A percentile compares a stretch with the other conserved stretches of the same genome.
Evolutionary conservation across 2,797 vertebrate species (phyloP).

Genomic region (Scarus forsteni): DNA sequence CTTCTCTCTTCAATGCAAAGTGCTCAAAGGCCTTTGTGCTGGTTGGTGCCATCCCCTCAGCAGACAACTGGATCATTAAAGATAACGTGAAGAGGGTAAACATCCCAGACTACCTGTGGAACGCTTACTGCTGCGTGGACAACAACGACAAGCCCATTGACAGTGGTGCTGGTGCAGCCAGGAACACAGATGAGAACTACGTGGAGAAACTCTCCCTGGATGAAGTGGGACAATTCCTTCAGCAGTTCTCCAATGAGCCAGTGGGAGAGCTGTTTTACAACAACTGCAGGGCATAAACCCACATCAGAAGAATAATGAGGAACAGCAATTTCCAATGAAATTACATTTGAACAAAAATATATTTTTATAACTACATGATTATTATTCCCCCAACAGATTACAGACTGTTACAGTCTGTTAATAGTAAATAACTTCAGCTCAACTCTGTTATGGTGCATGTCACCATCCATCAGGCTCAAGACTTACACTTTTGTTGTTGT

Average conservation of each 20-base stretch:
- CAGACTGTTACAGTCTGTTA: no score
- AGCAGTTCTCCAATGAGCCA: conserved; percentile 72
- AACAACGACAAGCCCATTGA: conserved; percentile 68
- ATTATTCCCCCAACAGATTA: background rate
- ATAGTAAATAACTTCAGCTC: no score
- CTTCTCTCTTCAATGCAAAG: conserved; percentile 58
- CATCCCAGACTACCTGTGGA: conserved; percentile 85
- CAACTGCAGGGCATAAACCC: conserved; percentile 63
- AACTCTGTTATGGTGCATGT: background rate
- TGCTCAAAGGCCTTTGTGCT: conserved; percentile 79
- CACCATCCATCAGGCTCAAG: background rate
- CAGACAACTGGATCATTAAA: conserved; percentile 81
- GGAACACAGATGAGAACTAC: conserved; percentile 77
- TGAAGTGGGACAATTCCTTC: conserved; percentile 71
- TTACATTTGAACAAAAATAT: background rate
- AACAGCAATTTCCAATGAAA: background rate
- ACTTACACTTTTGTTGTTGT: no score
- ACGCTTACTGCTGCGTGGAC: conserved; percentile 83
- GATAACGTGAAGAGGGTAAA: conserved; percentile 81
- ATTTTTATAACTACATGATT: background rate
- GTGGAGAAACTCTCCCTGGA: conserved; percentile 71
- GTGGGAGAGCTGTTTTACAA: conserved; percentile 79
- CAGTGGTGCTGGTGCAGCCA: conserved; percentile 75
- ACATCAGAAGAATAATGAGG: background rate
- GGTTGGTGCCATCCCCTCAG: conserved; percentile 82